Percentiles rank a stretch among this genome's conserved stretches.
Evolutionary conservation across 2,113 vertebrate species (phyloP).

Genomic region (Neogale vison): DNA sequence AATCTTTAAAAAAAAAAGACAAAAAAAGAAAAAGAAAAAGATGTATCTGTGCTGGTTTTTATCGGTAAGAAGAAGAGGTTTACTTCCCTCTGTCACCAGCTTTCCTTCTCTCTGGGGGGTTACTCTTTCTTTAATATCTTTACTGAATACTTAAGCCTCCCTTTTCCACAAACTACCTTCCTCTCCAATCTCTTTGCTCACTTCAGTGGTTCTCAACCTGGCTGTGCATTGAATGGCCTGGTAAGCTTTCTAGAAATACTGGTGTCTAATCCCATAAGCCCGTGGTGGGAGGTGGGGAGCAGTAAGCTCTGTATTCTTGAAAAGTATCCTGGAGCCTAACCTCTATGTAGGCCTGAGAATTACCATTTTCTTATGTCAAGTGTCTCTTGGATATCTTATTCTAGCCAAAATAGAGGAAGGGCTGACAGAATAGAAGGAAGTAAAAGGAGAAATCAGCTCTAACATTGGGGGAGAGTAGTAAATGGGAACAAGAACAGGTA

Average conservation of each 20-base stretch:
- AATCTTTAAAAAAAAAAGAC: neutral
- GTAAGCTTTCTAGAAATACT: neutral
- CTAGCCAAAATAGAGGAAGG: neutral
- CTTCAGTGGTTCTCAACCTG: neutral
- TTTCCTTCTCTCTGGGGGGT: neutral
- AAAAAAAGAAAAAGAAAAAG: neutral
- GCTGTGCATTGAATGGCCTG: neutral
- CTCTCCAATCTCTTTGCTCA: neutral
- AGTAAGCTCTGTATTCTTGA: neutral
- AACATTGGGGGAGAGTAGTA: neutral
- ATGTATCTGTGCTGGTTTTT: neutral
- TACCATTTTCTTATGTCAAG: neutral
- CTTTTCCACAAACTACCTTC: neutral
- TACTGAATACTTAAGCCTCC: neutral
- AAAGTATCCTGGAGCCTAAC: neutral
- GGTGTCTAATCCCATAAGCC: neutral
- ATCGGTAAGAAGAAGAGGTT: neutral
- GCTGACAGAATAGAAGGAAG: neutral
- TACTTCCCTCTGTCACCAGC: neutral
- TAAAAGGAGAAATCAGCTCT: neutral
- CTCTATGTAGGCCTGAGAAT: neutral
- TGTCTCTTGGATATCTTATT: neutral
- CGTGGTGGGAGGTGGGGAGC: neutral
- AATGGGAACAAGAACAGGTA: neutral
- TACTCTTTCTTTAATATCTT: neutral